Percentiles rank a stretch among this genome's conserved stretches.
phyloP scores from a whole-genome alignment of 2,888 invertebrate genomes.

The Adela reaumurella region DNA sequence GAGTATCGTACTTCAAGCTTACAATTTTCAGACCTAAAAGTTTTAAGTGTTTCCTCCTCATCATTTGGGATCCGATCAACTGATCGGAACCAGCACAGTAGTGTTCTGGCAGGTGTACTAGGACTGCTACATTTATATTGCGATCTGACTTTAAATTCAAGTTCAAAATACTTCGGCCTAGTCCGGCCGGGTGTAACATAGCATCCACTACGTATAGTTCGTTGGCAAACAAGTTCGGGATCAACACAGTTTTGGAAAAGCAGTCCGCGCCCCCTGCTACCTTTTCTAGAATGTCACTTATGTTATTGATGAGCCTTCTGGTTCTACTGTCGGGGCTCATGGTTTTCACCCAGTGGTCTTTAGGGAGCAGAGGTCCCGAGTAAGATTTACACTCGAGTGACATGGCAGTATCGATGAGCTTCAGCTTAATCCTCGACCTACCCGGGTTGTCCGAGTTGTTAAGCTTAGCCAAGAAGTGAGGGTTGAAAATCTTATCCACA shows the following conservation, averaged over 20 bases:
- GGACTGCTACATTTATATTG: conserved; percentile 51
- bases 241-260: conserved; percentile 44
- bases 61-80: conserved; percentile 60
- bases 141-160: conserved; percentile 37
- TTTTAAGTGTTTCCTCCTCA: conserved; percentile 61
- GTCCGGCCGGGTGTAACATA: conserved; percentile 48
- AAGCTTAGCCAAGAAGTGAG: conserved; percentile 58
- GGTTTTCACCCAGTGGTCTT: conserved; percentile 47
- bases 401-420: conserved; percentile 62
- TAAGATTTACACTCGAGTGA: conserved; percentile 60
- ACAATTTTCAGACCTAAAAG: conserved; percentile 62
- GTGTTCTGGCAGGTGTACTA: conserved; percentile 64
- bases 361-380: conserved; percentile 53
- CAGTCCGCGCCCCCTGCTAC: conserved; percentile 42
- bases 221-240: conserved; percentile 53
- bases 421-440: conserved; percentile 44
- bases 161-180: conserved; percentile 33
- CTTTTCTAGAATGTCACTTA: conserved; percentile 33
- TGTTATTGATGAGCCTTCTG: conserved; percentile 42
- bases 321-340: conserved; percentile 52
- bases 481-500: conserved; percentile 55
- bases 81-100: conserved; percentile 54
- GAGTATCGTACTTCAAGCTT: conserved; percentile 49
- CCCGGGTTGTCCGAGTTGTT: conserved; percentile 30
- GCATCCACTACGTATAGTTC: conserved; percentile 60